Evolutionary conservation across 2,888 invertebrate genomes (phyloP), one percentile per base, ranked within the genome.

Genomic region (Tiliacea citrago): DNA sequence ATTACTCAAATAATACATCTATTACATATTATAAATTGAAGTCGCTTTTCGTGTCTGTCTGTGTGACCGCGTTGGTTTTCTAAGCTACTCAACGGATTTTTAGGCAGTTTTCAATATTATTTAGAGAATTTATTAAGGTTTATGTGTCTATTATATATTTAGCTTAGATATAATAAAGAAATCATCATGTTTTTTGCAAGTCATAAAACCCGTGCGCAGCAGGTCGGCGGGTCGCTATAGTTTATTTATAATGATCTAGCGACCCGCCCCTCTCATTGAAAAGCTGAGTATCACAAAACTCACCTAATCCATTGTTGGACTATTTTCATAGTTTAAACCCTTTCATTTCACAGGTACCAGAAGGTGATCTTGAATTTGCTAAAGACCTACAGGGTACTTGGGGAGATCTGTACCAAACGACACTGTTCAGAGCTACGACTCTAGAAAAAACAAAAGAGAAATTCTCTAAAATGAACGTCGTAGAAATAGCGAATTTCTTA

Each of bases 391-490:
- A 98, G 91, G 93, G 96, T 29, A 97, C 98, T 1, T 98, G 98
- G 98, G 97, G 97, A 75, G 95, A 96, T 7, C 93, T 98, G 18
- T 98, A 97, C 88, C 96, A 97, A 70, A 97, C 97, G 0, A 97
- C 98, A 0, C 91, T 98, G 10, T 98, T 97, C 93, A 96, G 98
- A 72, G 97, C 97, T 18, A 97, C 97, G 78, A 97, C 97, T 3
- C 93, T 98, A 55, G 98, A 98, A 89, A 97, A 98, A 73, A 98
- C 98, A n/a, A 99, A 98, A 91, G 98, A 98, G 72, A 98, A 98
- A 89, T 99, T 99, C 94, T 98, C 98, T 16, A 97, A 98, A 89
- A 97, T 99, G 88, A 99, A 98, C 53, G 97, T 97, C 68, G 95
- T 97, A 0, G 98, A 99, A 92, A 98, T 99, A 77, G 95, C 96